These are phyloP conservation scores for Pyxicephalus adspersus DNA, from an alignment of 2,113 vertebrate species.

Conservation along the genomic window DNA sequence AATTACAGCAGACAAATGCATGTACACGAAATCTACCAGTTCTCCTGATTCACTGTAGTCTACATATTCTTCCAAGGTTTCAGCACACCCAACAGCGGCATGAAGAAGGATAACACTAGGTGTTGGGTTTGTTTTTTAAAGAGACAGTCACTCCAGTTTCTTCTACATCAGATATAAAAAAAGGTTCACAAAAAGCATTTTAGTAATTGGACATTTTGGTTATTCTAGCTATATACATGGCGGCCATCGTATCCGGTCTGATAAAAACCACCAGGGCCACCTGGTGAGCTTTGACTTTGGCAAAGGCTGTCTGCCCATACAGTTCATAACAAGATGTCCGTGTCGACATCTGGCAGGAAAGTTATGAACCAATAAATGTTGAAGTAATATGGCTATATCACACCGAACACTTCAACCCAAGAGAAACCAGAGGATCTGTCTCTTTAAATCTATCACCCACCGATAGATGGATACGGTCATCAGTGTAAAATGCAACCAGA, in stretches of 20 bases:
- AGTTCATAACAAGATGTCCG: neutral
- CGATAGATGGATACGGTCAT: conserved; percentile 72
- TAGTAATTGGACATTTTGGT: neutral
- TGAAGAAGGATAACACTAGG: conserved; percentile 63
- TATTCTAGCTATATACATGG: neutral
- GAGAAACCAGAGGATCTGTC: conserved; percentile 66
- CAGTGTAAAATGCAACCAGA: conserved; percentile 75
- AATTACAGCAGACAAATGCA: conserved; percentile 99
- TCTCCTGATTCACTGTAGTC: conserved; percentile 94
- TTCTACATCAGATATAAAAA: conserved; percentile 63
- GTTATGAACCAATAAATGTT: neutral
- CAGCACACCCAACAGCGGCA: conserved; percentile 65
- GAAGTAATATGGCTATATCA: neutral
- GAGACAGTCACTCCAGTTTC: conserved; percentile 77
- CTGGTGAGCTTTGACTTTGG: too few species aligned
- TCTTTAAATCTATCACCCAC: conserved; percentile 71
- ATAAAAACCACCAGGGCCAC: too few species aligned
- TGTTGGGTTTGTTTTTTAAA: conserved; percentile 69
- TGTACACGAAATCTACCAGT: conserved; percentile 93
- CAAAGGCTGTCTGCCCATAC: neutral
- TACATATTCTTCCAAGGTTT: conserved; percentile 87
- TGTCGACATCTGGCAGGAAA: neutral
- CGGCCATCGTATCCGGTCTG: neutral
- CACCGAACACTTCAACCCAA: neutral
- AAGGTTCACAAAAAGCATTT: neutral